A percentile compares a stretch with the other conserved stretches of the same genome.
Evolutionary conservation across 2,888 invertebrate species (phyloP).

Genomic region (Theodoxus fluviatilis): DNA sequence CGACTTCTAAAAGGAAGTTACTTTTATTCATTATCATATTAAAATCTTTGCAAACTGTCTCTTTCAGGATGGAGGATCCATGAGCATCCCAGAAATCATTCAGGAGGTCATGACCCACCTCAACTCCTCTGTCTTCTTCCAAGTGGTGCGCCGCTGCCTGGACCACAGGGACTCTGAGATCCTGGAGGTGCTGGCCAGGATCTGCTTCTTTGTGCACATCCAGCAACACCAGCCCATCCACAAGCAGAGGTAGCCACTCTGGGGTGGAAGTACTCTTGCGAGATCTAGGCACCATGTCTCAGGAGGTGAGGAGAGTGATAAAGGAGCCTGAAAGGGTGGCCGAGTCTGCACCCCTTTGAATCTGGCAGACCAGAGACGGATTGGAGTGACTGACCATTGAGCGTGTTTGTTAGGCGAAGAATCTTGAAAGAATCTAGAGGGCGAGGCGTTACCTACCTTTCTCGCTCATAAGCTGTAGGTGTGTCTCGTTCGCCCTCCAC

Average conservation of each 20-base stretch:
- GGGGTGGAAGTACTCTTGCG: background rate
- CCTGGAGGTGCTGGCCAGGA: conserved; percentile 76
- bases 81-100: conserved; percentile 40
- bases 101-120: conserved; percentile 74
- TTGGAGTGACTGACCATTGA: no score
- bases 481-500: no score
- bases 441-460: no score
- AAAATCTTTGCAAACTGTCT: background rate
- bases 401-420: no score
- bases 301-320: no score
- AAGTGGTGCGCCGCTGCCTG: conserved; percentile 70
- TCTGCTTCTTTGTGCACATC: conserved; percentile 84
- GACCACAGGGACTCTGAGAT: conserved; percentile 67
- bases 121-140: conserved; percentile 73
- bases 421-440: no score
- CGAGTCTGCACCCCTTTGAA: no score
- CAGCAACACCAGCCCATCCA: conserved; percentile 83
- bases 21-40: background rate
- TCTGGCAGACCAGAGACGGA: no score
- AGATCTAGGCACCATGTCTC: no score
- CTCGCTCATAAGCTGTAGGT: no score
- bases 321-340: no score
- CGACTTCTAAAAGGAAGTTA: no score
- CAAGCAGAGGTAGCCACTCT: conserved; percentile 77
- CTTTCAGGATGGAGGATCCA: conserved; percentile 37